Base-by-base conservation (phyloP, 2,797 vertebrate genomes). In the Sylvia borin region DNA sequence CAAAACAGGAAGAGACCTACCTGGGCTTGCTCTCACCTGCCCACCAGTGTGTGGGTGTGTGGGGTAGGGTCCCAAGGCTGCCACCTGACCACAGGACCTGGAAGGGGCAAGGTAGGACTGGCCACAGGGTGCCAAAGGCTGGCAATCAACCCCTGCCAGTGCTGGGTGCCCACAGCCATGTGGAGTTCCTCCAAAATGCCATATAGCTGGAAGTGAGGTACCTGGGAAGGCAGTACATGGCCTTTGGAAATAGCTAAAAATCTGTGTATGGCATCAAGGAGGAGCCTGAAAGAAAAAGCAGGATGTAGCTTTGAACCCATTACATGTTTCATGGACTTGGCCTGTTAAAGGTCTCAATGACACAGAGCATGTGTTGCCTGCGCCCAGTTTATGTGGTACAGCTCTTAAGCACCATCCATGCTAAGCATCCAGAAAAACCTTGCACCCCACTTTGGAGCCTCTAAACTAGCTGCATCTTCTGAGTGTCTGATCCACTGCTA, bases 101-200 rank as follows among this genome's bases (percentile, higher is more conserved):
- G n/a, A 42, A 34, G n/a, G n/a, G 42, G 48, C 74, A 76, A 45
- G 45, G 21, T 25, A 48, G 45, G 22, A 31, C 34, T 65, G 50
- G 38, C 16, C 74, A 42, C 22, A 32, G 34, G 6, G 24, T 80
- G 21, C 38, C 50, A 42, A 25, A 57, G 38, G 21, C 21, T 64
- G 11, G 61, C 26, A 77, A 6, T 31, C 21, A 16, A 16, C 20
- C 8, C 24, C 9, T 6, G 7, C 24, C 38, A 45, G 5, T 2
- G 2, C 64, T 9, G 2, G 10, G 19, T 5, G 3, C 36, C 38
- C 31, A 29, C 18, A 70, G 55, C 38, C 9, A 0, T 0, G 0
- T 22, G 34, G 42, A 22, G 3, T 14, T 55, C 27, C 61, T 85
- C 72, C 54, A 57, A 45, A 73, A 85, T 17, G 13, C n/a, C 45